Conservation (phyloP, 2,113 vertebrate genomes). For the Pseudopipra pipra region DNA sequence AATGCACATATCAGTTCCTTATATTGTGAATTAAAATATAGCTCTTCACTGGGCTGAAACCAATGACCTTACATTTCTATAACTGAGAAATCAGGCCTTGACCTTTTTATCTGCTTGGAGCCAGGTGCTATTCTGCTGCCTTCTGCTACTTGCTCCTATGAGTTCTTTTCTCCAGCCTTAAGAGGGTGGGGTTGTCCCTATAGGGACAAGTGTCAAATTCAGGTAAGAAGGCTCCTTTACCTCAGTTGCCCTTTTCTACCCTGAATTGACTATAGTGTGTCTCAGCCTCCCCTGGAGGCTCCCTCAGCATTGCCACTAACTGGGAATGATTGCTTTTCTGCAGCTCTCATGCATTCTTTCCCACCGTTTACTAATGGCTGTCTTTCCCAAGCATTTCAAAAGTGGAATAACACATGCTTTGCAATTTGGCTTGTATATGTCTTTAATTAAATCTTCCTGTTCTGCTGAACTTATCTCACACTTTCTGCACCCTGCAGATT, state of each 20-base stretch:
- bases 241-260: neutral
- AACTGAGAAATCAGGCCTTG: neutral
- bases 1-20: neutral
- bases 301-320: neutral
- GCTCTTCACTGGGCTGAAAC: neutral
- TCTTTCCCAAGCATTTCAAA: neutral
- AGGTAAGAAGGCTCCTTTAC: neutral
- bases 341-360: neutral
- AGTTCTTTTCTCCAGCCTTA: neutral
- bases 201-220: neutral
- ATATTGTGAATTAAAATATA: neutral
- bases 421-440: neutral
- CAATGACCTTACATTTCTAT: neutral
- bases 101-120: neutral
- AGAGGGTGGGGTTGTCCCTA: neutral
- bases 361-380: neutral
- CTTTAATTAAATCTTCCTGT: constrained; percentile 49
- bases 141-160: neutral
- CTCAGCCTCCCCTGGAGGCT: neutral
- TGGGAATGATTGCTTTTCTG: neutral
- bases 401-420: neutral
- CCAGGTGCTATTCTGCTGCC: neutral
- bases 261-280: neutral
- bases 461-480: constrained; percentile 16
- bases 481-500: neutral